Evolutionary conservation across 2,113 vertebrate species (phyloP), one percentile per base, ranked within the genome.

Genomic region (Crotophaga sulcirostris): DNA sequence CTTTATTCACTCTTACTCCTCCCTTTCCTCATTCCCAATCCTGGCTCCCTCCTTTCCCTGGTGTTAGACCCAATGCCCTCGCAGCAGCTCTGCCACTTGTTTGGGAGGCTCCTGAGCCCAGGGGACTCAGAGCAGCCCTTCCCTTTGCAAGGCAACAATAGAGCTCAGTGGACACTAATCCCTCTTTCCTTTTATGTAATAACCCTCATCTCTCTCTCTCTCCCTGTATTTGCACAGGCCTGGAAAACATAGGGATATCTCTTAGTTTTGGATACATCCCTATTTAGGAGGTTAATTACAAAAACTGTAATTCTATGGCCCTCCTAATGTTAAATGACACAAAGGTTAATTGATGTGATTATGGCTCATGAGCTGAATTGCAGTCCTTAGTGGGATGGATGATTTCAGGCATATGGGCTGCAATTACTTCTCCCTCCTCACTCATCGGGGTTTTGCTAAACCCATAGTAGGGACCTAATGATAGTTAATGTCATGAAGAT

Each of bases 331-430:
- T 96, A 92, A 87, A 21, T 90, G 62, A 93, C 92, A 86, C 84
- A 94, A 88, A 96, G 95, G 93, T 96, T 97, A 97, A 97, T 91
- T 95, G 93, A 93, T 93, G 74, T 88, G 91, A 96, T 94, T 95
- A 88, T 9, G 10, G 92, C 89, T 97, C 84, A 77, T 59, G 79
- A 95, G 45, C 88, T 62, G 54, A 95, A 96, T 62, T 90, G 80
- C 86, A 95, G 69, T 82, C 92, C 90, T 95, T 91, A 95, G 88
- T 88, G 86, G 94, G 88, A 92, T 64, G 77, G 93, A 96, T 94
- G 86, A 93, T 95, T 91, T 89, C 81, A 94, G 87, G 58, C 91
- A 94, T 81, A 93, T 55, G 91, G 88, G 51, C 80, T 81, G 90
- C 78, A 93, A 90, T 96, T 97, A 91, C 89, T 95, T 91, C 84